Base-by-base conservation (phyloP, 2,888 invertebrate species). In the Trissolcus japonicus region DNA sequence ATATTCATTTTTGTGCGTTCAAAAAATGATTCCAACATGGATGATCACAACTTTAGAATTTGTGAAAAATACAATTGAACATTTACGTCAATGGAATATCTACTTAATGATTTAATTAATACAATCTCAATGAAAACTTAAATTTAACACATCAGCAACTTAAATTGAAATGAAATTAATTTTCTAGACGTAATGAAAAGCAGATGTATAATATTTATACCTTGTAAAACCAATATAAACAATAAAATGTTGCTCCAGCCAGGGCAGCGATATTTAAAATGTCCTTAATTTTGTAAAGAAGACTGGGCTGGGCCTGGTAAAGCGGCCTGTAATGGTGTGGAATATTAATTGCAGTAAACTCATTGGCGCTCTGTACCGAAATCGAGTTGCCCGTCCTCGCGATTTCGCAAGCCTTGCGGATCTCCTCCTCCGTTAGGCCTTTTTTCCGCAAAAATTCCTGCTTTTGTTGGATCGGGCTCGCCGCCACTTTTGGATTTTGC, bases 171-270 rank as follows among this genome's bases (percentile, higher is more conserved):
- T 14, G 16, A 4, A 46, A 16, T 46, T 0, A 16, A 14, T 3
- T n/a, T 43, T 43, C 4, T 43, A 6, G 0, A 43, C 6, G 9
- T 25, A 43, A 0, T n/a, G 3, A 43, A n/a, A n/a, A 48, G 19
- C 7, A 59, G 16, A 46, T 14, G 50, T 61, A 17, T 54, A 40
- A 50, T n/a, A 48, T 25, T 4, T 84, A 83, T 86, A 95, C 96
- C 93, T 95, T 94, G 89, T 95, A 96, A 87, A 96, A 92, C 90
- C 94, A 92, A 86, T 95, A 95, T 68, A 95, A 90, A 50, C 94
- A 94, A 90, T 96, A 96, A 0, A 93, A 91, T 35, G 95, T 92
- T 6, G 95, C 94, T 62, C 95, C 94, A 76, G 96, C 92, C n/a
- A 96, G 86, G 16, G 95, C 92, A 21, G 94, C 88, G 2, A 94